Conservation (phyloP, 2,797 vertebrate species). For the Parauchenoglanis punctatus region DNA sequence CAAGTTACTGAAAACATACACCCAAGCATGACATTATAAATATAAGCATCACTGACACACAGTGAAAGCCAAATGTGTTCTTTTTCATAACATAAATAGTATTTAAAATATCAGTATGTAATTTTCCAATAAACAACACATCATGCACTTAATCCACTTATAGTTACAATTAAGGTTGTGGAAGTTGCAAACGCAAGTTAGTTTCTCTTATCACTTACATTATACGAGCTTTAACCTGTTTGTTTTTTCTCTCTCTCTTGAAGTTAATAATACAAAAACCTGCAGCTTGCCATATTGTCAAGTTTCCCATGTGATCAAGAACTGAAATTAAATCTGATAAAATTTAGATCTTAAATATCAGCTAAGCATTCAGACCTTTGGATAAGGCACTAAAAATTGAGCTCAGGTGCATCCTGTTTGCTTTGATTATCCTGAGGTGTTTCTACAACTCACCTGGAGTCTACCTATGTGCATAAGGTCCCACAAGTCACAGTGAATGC, state of each 20-base stretch:
- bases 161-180: neutral
- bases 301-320: neutral
- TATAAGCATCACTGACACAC: neutral
- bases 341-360: neutral
- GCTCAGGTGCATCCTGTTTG: neutral
- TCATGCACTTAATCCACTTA: too few species aligned
- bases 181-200: neutral
- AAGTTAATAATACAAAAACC: neutral
- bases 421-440: neutral
- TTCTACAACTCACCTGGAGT: neutral
- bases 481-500: neutral
- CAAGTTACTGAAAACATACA: conserved; percentile 23
- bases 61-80: neutral
- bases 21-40: conserved; percentile 11
- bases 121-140: neutral
- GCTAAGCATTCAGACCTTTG: neutral
- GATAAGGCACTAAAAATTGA: neutral
- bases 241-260: neutral
- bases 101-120: neutral
- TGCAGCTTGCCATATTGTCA: neutral
- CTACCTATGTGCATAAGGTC: neutral
- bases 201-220: neutral
- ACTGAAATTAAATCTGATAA: neutral
- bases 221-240: neutral
- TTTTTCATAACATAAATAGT: neutral